phyloP scores from a whole-genome alignment of 2,113 vertebrate species.

The Myotis davidii region DNA sequence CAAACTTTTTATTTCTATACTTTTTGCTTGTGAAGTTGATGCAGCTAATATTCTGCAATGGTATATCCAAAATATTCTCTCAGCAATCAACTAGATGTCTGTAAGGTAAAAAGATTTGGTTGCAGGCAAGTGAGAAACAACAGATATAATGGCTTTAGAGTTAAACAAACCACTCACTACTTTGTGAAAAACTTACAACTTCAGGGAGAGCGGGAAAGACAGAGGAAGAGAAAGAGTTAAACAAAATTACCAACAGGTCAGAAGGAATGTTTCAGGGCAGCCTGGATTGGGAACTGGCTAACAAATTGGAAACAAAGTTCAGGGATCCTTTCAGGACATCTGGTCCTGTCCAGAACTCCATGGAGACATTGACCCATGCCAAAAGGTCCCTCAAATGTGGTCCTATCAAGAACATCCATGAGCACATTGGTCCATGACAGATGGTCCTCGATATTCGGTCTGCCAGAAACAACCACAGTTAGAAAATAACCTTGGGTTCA shows the following conservation, averaged over 20 bases:
- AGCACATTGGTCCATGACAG: neutral
- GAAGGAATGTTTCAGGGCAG: neutral
- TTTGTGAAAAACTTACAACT: neutral
- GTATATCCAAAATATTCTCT: slow-evolving; percentile 28
- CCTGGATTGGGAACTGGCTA: neutral
- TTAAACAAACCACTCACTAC: neutral
- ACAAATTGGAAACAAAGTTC: neutral
- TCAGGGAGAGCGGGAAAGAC: neutral
- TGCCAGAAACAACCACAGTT: neutral
- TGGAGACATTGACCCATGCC: neutral
- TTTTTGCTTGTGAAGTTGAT: neutral
- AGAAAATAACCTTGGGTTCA: neutral
- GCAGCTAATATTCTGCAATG: neutral
- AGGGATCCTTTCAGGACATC: neutral
- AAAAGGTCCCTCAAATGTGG: neutral
- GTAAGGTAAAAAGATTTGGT: neutral
- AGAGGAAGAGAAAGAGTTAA: neutral
- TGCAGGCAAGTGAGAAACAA: neutral
- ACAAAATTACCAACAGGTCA: neutral
- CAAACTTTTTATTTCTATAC: neutral
- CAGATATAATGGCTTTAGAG: neutral
- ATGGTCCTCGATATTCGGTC: neutral
- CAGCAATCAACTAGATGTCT: slow-evolving; percentile 23
- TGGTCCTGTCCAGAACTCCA: neutral
- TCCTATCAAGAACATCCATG: neutral